Evolutionary conservation across 2,888 invertebrate genomes (phyloP), one percentile per base, ranked within the genome.

Genomic region (Strigamia transsilvanica): DNA sequence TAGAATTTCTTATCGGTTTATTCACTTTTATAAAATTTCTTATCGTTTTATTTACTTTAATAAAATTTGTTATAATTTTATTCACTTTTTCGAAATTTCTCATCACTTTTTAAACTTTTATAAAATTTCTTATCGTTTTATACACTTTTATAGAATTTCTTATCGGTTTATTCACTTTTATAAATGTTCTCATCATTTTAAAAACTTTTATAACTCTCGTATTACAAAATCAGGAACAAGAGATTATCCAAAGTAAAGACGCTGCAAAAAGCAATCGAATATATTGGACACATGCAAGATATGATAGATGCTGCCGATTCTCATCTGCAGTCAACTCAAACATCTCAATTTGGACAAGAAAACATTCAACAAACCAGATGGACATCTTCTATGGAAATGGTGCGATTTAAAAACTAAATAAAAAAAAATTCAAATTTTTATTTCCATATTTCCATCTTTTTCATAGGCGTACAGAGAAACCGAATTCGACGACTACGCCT

Each of bases 191-290:
- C 34, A 34, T 34, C 34, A 34, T 34, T n/a, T n/a, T n/a, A n/a
- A n/a, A n/a, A n/a, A n/a, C n/a, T n/a, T n/a, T n/a, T n/a, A n/a
- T n/a, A n/a, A n/a, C n/a, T n/a, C n/a, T n/a, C n/a, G n/a, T n/a
- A n/a, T n/a, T n/a, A n/a, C n/a, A n/a, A n/a, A 34, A 78, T 10
- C 46, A 90, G 90, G 84, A 90, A 89, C 66, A 91, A 91, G 85
- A 86, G 91, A 79, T 87, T 92, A 80, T 92, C 92, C 84, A 92
- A 92, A 87, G 91, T 92, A 82, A 91, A 91, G 86, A 92, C 91
- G 1, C 87, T 92, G 78, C 89, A 91, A 85, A 89, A 90, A 84
- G 92, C 92, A 42, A 91, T 92, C 83, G 90, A 91, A 84, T 92
- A 92, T 87, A 92, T 92, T 84, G 88, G 87, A 81, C 88, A 89